phyloP scores from a whole-genome alignment of 2,113 vertebrate genomes.

The Alethe castanea region DNA sequence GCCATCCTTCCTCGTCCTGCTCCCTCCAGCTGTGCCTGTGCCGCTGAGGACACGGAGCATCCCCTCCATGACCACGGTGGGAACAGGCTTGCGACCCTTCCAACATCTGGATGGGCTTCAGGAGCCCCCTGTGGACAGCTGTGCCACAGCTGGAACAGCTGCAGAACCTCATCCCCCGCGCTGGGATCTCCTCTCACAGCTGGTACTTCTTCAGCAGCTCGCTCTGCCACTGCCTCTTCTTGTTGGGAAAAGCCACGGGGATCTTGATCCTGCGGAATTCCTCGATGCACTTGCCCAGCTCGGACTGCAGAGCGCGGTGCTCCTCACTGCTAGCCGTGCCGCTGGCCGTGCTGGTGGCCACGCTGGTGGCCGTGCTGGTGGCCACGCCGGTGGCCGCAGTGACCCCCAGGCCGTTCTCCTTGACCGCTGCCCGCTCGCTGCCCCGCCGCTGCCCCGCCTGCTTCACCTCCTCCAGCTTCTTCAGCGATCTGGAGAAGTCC shows the following conservation, averaged over 20 bases:
- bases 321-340: not conserved
- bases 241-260: constrained; percentile 54
- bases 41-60: fast-evolving
- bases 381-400: fast-evolving
- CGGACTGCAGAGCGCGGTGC: not conserved
- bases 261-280: constrained; percentile 66
- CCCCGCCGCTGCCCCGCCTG: not conserved
- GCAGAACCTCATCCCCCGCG: fast-evolving
- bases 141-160: not conserved
- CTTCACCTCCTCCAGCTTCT: not conserved
- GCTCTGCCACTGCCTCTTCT: constrained; percentile 64
- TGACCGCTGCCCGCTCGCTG: fast-evolving
- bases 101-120: fast-evolving
- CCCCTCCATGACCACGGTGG: fast-evolving
- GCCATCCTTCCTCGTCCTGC: not conserved
- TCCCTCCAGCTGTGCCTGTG: not conserved
- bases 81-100: not conserved
- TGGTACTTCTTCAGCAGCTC: constrained; percentile 70
- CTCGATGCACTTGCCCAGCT: constrained; percentile 65
- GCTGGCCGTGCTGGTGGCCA: fast-evolving
- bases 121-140: fast-evolving
- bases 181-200: not conserved
- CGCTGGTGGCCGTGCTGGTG: fast-evolving
- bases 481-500: constrained; percentile 11
- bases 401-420: constrained; percentile 19